These are phyloP conservation scores for Melipona quadrifasciata DNA, from an alignment of 1,140 invertebrate species.

Conservation along the genomic window DNA sequence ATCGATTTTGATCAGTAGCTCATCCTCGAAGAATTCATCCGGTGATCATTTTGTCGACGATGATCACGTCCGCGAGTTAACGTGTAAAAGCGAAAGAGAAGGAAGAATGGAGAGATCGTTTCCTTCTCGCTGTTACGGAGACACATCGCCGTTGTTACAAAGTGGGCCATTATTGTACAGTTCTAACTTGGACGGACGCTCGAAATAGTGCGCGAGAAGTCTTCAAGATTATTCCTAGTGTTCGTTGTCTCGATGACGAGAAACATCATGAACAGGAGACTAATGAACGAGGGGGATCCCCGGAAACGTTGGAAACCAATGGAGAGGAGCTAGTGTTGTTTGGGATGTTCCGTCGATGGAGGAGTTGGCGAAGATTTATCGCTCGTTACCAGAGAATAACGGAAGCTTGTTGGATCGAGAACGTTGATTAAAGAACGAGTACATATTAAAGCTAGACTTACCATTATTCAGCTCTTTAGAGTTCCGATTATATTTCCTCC, in stretches of 20 bases:
- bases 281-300: neutral
- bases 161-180: constrained; percentile 52
- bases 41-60: neutral
- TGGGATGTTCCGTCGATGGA: neutral
- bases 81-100: too few species aligned
- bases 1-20: constrained; percentile 27
- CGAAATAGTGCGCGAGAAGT: constrained; percentile 2
- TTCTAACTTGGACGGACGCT: constrained; percentile 28
- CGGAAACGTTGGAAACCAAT: too few species aligned
- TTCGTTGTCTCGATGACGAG: neutral
- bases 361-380: constrained; percentile 23
- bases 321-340: neutral
- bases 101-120: too few species aligned
- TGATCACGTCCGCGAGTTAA: too few species aligned
- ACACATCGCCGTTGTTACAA: constrained; percentile 23
- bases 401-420: neutral
- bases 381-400: neutral
- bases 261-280: neutral
- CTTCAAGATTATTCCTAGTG: constrained; percentile 15
- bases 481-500: constrained; percentile 23
- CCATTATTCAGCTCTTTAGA: neutral
- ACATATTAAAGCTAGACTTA: too few species aligned
- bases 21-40: constrained; percentile 17
- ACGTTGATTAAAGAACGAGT: neutral
- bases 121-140: neutral